Conservation (phyloP, 1,140 invertebrate species). For the Diorhabda sublineata region DNA sequence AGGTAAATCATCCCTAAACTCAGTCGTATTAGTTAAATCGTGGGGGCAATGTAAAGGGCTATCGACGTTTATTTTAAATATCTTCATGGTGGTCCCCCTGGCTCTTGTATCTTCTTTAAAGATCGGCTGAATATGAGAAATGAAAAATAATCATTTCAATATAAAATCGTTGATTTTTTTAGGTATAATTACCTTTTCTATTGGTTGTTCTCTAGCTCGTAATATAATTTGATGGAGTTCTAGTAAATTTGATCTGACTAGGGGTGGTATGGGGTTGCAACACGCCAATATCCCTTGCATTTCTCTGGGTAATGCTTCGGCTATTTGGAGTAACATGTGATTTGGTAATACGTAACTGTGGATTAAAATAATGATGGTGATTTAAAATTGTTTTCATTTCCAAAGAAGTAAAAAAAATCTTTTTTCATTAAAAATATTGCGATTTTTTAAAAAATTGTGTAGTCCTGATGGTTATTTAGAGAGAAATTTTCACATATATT, state of each 20-base stretch:
- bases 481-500: too few species aligned
- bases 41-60: conserved; percentile 61
- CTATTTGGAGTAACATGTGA: conserved; percentile 90
- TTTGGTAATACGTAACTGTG: conserved; percentile 87
- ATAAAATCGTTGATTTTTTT: conserved; percentile 11
- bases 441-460: too few species aligned
- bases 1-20: conserved; percentile 59
- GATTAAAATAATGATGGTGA: conserved; percentile 1
- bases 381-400: too few species aligned
- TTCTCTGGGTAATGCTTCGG: conserved; percentile 87
- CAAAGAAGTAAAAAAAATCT: too few species aligned
- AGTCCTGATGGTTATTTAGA: too few species aligned
- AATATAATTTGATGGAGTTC: conserved; percentile 73
- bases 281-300: conserved; percentile 90
- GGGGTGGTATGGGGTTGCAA: conserved; percentile 88
- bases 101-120: conserved; percentile 51
- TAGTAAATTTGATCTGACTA: conserved; percentile 73
- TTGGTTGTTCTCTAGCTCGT: conserved; percentile 67
- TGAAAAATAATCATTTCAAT: neutral
- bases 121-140: conserved; percentile 45
- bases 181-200: conserved; percentile 56
- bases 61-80: conserved; percentile 51
- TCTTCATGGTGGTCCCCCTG: conserved; percentile 48
- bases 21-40: conserved; percentile 60
- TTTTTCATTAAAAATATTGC: too few species aligned